Conservation (phyloP, 2,797 vertebrate species). For the Rachycentron canadum region DNA sequence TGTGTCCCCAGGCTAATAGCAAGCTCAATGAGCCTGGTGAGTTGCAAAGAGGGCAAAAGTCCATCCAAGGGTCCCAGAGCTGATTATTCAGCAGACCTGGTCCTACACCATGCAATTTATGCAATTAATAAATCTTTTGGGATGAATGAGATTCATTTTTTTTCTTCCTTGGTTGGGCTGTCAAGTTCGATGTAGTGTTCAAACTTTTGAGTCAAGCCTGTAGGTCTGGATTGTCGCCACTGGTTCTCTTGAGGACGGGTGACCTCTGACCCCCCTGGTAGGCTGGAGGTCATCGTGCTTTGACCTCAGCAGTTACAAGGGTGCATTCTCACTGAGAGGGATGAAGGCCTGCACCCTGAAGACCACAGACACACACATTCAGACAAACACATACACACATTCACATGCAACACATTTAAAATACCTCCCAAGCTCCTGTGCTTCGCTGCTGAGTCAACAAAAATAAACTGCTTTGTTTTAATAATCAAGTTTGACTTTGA, state of each 20-base stretch:
- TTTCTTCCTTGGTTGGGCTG: conserved; percentile 33
- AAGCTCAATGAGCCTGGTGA: conserved; percentile 55
- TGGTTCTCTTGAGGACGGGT: conserved; percentile 56
- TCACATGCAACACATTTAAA: conserved; percentile 43
- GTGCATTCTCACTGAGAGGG: conserved; percentile 72
- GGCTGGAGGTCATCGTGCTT: conserved; percentile 70
- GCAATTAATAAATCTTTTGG: conserved; percentile 39
- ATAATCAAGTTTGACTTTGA: conserved; percentile 77
- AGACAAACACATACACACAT: conserved; percentile 31
- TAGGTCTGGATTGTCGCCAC: conserved; percentile 74
- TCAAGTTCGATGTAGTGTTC: conserved; percentile 60
- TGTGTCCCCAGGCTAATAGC: conserved; percentile 56
- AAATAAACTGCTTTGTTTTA: conserved; percentile 51
- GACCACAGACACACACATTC: conserved; percentile 55
- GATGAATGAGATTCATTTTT: conserved; percentile 25
- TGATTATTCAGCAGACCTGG: conserved; percentile 41
- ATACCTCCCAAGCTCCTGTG: background rate
- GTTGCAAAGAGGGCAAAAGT: conserved; percentile 44
- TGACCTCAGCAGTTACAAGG: conserved; percentile 78
- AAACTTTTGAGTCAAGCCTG: conserved; percentile 61
- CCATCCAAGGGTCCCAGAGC: conserved; percentile 26
- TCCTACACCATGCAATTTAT: conserved; percentile 24
- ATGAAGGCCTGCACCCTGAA: conserved; percentile 53
- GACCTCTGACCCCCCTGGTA: conserved; percentile 69
- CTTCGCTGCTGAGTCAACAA: conserved; percentile 55